Evolutionary conservation across 2,888 invertebrate genomes (phyloP).

Genomic region (Nephrocerus scutellatus): DNA sequence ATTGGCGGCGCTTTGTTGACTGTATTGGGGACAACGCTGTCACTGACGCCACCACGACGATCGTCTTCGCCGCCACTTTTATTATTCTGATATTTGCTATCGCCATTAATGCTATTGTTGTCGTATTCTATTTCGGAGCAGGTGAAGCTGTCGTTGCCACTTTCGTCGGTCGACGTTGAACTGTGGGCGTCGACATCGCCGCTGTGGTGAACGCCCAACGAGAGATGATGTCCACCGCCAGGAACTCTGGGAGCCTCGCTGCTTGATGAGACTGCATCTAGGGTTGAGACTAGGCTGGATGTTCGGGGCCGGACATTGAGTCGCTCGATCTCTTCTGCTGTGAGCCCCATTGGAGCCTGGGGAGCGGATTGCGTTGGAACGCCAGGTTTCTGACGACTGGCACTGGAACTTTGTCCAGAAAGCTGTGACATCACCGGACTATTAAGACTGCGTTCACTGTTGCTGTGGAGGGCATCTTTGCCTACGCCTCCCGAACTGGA

Average conservation of each 20-base stretch:
- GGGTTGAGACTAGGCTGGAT: constrained; percentile 82
- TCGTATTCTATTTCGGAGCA: constrained; percentile 98
- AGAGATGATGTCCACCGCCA: constrained; percentile 60
- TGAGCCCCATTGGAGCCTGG: constrained; percentile 74
- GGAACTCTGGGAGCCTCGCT: constrained; percentile 70
- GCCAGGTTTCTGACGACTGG: constrained; percentile 65
- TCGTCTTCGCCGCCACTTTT: constrained; percentile 59
- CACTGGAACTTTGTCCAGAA: constrained; percentile 77
- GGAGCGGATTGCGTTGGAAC: constrained; percentile 63
- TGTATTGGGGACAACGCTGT: constrained; percentile 61
- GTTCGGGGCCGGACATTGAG: constrained; percentile 81
- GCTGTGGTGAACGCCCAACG: constrained; percentile 66
- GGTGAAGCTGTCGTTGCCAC: constrained; percentile 94
- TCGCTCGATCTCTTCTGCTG: constrained; percentile 88
- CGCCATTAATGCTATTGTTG: constrained; percentile 76
- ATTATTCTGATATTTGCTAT: constrained; percentile 59
- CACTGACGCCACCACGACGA: constrained; percentile 52
- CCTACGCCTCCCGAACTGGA: constrained; percentile 83
- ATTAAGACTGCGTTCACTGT: constrained; percentile 84
- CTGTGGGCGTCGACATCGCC: constrained; percentile 67
- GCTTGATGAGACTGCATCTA: constrained; percentile 90
- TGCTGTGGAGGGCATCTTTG: constrained; percentile 82
- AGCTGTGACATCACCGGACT: constrained; percentile 89
- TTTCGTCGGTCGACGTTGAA: constrained; percentile 83
- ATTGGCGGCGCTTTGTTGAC: constrained; percentile 57